Percentiles rank a stretch among this genome's conserved stretches.
These are phyloP conservation scores for Trachelipus rathkii DNA, from an alignment of 1,140 invertebrate genomes.

Conservation along the genomic window DNA sequence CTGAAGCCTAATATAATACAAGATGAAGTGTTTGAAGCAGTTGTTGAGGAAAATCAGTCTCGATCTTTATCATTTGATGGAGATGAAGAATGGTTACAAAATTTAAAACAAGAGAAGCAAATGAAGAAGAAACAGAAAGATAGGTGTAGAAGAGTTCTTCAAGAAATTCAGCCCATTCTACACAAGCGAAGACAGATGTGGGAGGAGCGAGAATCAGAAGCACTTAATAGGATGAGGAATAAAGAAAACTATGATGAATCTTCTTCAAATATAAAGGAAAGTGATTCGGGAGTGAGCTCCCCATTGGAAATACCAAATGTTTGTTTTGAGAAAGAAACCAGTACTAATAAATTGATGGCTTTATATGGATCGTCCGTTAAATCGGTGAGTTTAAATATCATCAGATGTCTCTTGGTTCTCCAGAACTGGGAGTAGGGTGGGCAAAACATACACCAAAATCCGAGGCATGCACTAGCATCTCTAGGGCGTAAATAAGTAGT, in stretches of 20 bases:
- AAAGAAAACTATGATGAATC: background rate
- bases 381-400: too few relatives aligned
- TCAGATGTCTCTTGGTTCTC: too few relatives aligned
- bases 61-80: background rate
- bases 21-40: conserved; percentile 1
- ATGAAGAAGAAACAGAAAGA: conserved; percentile 2
- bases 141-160: background rate
- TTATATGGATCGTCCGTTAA: too few relatives aligned
- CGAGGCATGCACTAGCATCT: too few relatives aligned
- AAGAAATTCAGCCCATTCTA: background rate
- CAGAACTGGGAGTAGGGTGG: too few relatives aligned
- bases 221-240: background rate
- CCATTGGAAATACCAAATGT: too few relatives aligned
- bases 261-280: background rate
- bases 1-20: background rate
- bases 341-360: too few relatives aligned
- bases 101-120: background rate
- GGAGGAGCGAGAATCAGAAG: background rate
- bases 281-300: too few relatives aligned
- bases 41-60: background rate
- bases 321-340: too few relatives aligned
- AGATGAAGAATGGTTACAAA: background rate
- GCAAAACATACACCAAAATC: too few relatives aligned
- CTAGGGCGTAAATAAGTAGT: too few relatives aligned
- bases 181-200: background rate